Base-by-base conservation (phyloP, 2,888 invertebrate species). In the Drosophila birchii region DNA sequence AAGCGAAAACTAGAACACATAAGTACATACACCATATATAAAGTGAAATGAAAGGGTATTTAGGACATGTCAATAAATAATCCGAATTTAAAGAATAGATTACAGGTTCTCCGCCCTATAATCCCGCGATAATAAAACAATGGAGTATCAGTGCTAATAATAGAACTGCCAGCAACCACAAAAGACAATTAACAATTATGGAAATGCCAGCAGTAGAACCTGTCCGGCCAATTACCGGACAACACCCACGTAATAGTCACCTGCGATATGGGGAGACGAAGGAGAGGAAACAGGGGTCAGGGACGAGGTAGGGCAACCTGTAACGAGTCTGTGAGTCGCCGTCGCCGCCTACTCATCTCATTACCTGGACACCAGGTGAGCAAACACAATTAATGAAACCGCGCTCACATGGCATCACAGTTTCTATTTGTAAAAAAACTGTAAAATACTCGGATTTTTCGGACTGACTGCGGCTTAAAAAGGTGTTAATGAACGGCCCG, bases 351-450 rank as follows among this genome's bases (percentile, higher is more conserved):
- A 67, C 75, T 72, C 86, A 86, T 82, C 80, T 78, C 72, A 86
- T 86, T 84, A 83, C 84, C 39, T 68, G 81, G 68, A 66, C 76
- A 71, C 45, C 67, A 49, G 66, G 67, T 84, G 70, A 82, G 84
- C 88, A 84, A 88, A 88, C 79, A 84, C 78, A 83, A 86, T 88
- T 88, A 84, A 83, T 74, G 86, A 84, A 84, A 83, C 84, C 70
- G 49, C 57, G 69, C 84, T 74, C 83, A 88, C 64, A 78, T 77
- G 84, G 79, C 72, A 86, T 84, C 72, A 66, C 77, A 80, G 61
- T 76, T 78, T 63, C 76, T 80, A 61, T 81, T 59, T 68, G 70
- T 58, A 36, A 43, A 20, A 74, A 75, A 74, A 51, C 76, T 76
- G 75, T 75, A 76, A 71, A 62, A 63, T 56, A 70, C 57, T 45